A percentile compares a stretch with the other conserved stretches of the same genome.
Evolutionary conservation across 2,888 invertebrate species (phyloP).

Genomic region (Hypercompe scribonia): DNA sequence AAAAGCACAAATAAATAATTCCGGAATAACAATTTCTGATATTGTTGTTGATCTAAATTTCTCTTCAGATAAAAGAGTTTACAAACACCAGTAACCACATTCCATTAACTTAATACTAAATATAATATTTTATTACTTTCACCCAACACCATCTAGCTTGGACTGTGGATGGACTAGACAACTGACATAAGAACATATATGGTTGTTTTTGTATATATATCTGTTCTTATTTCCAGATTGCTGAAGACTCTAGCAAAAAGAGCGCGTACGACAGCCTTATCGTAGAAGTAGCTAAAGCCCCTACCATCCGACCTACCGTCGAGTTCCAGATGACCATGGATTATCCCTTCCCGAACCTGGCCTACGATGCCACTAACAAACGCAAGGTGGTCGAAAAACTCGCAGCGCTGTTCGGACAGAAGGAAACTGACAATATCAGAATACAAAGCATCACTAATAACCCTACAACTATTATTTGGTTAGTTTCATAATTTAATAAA

Average conservation of each 20-base stretch:
- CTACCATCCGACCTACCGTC: conserved; percentile 89
- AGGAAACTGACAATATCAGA: conserved; percentile 90
- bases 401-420: conserved; percentile 91
- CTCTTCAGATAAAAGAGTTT: background rate
- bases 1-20: too few relatives aligned
- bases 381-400: conserved; percentile 94
- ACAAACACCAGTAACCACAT: background rate
- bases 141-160: too few relatives aligned
- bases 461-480: conserved; percentile 91
- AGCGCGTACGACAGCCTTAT: conserved; percentile 93
- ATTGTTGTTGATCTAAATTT: too few relatives aligned
- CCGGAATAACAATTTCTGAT: too few relatives aligned
- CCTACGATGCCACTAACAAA: conserved; percentile 90
- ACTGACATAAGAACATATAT: background rate
- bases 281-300: conserved; percentile 90
- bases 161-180: too few relatives aligned
- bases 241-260: conserved; percentile 91
- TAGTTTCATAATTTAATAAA: conserved; percentile 44
- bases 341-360: conserved; percentile 89
- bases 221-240: conserved; percentile 84
- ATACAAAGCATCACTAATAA: conserved; percentile 90
- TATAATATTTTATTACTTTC: too few relatives aligned
- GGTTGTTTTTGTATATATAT: too few relatives aligned
- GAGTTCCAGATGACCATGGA: conserved; percentile 94
- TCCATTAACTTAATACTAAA: background rate